These are phyloP conservation scores for Sinodicranocentrus sp. DNA, from an alignment of 2,888 invertebrate species.

Conservation along the genomic window DNA sequence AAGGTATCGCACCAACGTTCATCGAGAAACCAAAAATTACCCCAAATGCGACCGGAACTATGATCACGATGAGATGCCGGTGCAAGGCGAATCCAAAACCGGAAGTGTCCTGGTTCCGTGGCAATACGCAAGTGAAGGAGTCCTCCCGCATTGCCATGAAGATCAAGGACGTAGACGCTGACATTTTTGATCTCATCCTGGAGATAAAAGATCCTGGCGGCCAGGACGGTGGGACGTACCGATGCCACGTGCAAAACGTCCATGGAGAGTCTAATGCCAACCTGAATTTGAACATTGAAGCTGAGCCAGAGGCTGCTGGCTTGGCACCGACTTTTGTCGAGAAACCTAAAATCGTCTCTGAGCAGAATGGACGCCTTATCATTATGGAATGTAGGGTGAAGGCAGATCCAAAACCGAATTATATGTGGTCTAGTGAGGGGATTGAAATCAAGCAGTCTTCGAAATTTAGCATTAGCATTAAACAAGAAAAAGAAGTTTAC, in stretches of 20 bases:
- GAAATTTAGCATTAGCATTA: conserved; percentile 88
- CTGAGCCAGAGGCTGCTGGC: conserved; percentile 96
- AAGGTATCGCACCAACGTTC: conserved; percentile 97
- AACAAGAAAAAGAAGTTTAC: conserved; percentile 86
- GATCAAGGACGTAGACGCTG: conserved; percentile 87
- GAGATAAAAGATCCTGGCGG: conserved; percentile 94
- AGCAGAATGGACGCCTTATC: conserved; percentile 89
- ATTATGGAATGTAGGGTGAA: conserved; percentile 92
- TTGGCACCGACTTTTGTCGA: conserved; percentile 96
- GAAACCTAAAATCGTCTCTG: conserved; percentile 92
- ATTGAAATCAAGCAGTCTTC: conserved; percentile 88
- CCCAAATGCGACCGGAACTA: conserved; percentile 97
- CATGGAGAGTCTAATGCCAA: conserved; percentile 98
- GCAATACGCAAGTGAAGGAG: conserved; percentile 90
- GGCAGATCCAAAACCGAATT: conserved; percentile 89
- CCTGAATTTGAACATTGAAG: conserved; percentile 91
- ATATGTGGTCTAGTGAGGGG: conserved; percentile 91
- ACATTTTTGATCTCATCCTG: conserved; percentile 91
- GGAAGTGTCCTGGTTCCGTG: conserved; percentile 96
- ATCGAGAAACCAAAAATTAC: conserved; percentile 99
- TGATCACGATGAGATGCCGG: conserved; percentile 98
- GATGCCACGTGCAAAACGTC: conserved; percentile 97
- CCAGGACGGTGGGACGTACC: conserved; percentile 98
- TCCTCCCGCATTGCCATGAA: conserved; percentile 91
- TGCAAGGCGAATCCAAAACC: conserved; percentile 97